Percentiles rank a stretch among this genome's conserved stretches.
Conservation (phyloP, 2,888 invertebrate species). For the Chrysolina oricalcia region DNA sequence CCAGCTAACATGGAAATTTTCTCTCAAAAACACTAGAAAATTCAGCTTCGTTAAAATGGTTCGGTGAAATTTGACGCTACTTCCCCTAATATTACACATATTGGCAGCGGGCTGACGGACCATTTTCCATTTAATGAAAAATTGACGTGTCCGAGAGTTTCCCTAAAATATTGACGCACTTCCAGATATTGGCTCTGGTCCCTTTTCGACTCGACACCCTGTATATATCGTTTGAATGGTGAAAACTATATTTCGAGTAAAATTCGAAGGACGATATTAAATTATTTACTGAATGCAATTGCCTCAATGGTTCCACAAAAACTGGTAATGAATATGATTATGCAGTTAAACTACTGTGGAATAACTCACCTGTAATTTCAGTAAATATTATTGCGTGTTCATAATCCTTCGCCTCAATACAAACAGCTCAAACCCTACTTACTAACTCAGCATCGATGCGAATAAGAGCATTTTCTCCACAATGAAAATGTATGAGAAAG, state of each 20-base stretch:
- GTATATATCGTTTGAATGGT: no score
- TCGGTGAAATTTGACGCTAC: no score
- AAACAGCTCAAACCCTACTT: background rate
- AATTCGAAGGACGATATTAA: background rate
- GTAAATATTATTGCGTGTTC: conserved; percentile 3
- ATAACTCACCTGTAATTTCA: background rate
- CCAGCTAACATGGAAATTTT: no score
- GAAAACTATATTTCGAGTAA: background rate
- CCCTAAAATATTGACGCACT: no score
- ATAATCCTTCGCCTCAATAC: background rate
- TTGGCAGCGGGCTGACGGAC: no score
- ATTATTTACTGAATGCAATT: background rate
- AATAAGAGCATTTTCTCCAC: background rate
- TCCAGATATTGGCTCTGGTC: no score
- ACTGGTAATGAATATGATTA: background rate
- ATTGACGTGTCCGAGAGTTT: no score
- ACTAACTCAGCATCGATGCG: background rate
- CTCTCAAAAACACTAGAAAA: no score
- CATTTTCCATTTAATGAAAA: no score
- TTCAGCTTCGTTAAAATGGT: no score
- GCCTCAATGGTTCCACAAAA: background rate
- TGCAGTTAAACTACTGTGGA: background rate
- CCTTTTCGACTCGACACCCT: no score
- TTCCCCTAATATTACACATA: no score
- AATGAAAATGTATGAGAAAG: conserved; percentile 41